These are phyloP conservation scores for Nomada ruficornis DNA, from an alignment of 2,888 invertebrate species.

Conservation along the genomic window DNA sequence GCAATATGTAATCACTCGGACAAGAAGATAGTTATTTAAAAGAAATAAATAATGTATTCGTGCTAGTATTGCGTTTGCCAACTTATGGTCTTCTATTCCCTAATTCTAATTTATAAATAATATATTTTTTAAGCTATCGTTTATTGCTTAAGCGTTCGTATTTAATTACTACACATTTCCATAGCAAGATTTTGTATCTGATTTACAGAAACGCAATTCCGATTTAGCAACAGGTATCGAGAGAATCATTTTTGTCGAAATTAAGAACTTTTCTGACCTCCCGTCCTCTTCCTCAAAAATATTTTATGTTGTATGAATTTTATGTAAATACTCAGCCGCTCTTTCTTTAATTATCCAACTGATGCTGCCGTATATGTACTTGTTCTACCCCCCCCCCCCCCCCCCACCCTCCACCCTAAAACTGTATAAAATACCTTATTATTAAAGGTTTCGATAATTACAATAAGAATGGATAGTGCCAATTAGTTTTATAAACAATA, in stretches of 20 bases:
- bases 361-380: neutral
- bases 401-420: neutral
- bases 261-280: neutral
- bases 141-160: conserved; percentile 9
- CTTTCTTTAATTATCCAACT: neutral
- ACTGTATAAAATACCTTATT: neutral
- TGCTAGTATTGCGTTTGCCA: neutral
- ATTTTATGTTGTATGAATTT: neutral
- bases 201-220: conserved; percentile 1
- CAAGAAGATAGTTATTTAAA: conserved; percentile 9
- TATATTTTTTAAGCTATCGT: conserved; percentile 1
- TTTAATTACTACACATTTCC: neutral
- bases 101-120: neutral
- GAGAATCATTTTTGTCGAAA: neutral
- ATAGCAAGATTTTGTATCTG: neutral
- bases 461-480: conserved; percentile 35
- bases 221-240: neutral
- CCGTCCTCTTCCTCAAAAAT: neutral
- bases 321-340: conserved; percentile 30
- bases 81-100: neutral
- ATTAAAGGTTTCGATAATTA: conserved; percentile 13
- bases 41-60: neutral
- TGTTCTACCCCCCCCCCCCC: neutral
- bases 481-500: conserved; percentile 37
- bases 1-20: neutral